A percentile compares a stretch with the other conserved stretches of the same genome.
Conservation (phyloP, 2,113 vertebrate species). For the Antechinus stuartii region DNA sequence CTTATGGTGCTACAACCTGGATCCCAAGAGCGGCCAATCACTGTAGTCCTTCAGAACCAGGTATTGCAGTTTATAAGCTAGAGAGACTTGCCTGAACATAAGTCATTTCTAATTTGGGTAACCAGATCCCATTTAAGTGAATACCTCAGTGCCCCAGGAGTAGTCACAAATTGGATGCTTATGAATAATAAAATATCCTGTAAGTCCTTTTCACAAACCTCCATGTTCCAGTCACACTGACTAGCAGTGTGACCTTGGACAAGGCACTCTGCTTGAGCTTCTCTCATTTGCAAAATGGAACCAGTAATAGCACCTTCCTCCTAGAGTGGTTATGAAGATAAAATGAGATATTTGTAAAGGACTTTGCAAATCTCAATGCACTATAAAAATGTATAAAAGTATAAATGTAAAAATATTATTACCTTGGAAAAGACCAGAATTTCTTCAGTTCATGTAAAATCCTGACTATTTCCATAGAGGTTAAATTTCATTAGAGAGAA, state of each 20-base stretch:
- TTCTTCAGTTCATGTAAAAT: constrained; percentile 25
- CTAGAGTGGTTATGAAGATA: not conserved
- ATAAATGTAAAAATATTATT: not conserved
- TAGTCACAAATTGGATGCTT: not conserved
- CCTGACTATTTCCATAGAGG: not conserved
- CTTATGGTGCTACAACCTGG: constrained; percentile 83
- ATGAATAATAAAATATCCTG: not conserved
- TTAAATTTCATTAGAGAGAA: not conserved
- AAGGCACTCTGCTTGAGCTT: not conserved
- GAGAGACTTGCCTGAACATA: not conserved
- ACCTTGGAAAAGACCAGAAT: constrained; percentile 25
- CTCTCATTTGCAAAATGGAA: not conserved
- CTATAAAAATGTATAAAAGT: not conserved
- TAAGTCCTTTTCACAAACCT: not conserved
- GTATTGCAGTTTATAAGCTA: constrained; percentile 75
- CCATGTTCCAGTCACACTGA: not conserved
- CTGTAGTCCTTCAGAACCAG: constrained; percentile 93
- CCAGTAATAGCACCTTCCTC: not conserved
- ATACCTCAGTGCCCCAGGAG: no score
- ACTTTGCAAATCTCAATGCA: not conserved
- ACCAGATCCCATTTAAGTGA: not conserved
- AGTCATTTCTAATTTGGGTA: constrained; percentile 8
- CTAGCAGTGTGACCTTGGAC: not conserved
- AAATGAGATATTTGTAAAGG: not conserved
- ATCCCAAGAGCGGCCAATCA: constrained; percentile 80